These are phyloP conservation scores for Larimichthys polyactis DNA, from an alignment of 2,113 vertebrate genomes.

Conservation along the genomic window DNA sequence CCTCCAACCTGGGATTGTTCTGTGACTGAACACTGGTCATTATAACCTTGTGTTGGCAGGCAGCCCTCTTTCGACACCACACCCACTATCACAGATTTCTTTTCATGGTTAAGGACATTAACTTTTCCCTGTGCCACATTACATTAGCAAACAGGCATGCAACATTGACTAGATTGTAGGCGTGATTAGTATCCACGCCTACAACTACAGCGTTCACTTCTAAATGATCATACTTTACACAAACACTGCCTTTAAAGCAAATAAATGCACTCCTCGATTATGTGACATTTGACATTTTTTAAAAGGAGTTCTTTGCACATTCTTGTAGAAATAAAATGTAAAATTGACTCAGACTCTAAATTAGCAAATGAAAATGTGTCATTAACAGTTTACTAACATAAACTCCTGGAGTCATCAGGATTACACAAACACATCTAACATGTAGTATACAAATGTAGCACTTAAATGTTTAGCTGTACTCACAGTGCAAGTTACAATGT, in stretches of 20 bases:
- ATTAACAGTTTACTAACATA: too few species aligned
- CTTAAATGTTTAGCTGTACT: too few species aligned
- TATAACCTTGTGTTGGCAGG: conserved; percentile 52
- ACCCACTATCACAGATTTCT: conserved; percentile 9
- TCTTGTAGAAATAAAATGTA: too few species aligned
- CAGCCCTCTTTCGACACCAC: conserved; percentile 22
- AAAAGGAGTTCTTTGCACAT: not conserved
- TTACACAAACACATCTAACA: too few species aligned
- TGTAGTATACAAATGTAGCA: too few species aligned
- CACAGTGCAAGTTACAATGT: too few species aligned
- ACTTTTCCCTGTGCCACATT: not conserved
- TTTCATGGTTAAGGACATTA: not conserved
- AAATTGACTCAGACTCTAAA: too few species aligned
- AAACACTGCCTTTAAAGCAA: not conserved
- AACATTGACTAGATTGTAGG: not conserved
- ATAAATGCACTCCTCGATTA: not conserved
- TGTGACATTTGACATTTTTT: not conserved
- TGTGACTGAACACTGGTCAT: conserved; percentile 61
- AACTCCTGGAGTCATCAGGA: not conserved
- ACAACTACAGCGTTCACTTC: not conserved
- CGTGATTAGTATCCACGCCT: not conserved
- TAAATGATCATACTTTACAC: not conserved
- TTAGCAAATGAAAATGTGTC: too few species aligned
- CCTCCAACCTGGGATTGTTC: conserved; percentile 49
- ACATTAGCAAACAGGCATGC: not conserved